Conservation (phyloP, 1,140 invertebrate species). For the Aphaenogaster ashmeadi region DNA sequence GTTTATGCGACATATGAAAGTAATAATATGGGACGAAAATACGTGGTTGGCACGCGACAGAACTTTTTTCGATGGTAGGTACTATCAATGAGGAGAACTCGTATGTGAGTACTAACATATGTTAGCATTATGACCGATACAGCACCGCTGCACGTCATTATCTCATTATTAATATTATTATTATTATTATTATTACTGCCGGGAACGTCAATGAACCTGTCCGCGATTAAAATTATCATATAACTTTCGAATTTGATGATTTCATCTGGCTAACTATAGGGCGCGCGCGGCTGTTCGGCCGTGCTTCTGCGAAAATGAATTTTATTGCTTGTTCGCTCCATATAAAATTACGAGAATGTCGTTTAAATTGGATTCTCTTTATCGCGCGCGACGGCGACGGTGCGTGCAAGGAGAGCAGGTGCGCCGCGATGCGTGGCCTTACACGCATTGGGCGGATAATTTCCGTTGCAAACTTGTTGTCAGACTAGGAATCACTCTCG, state of each 20-base stretch:
- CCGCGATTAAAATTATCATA: conserved; percentile 51
- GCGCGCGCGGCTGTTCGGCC: not conserved
- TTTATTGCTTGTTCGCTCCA: conserved; percentile 57
- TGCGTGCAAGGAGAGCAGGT: conserved; percentile 71
- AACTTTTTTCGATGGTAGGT: conserved; percentile 4
- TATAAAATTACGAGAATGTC: conserved; percentile 70
- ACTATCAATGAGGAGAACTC: not conserved
- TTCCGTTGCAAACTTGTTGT: conserved; percentile 62
- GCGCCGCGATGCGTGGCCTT: conserved; percentile 48
- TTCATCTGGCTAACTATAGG: conserved; percentile 53
- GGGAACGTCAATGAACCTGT: conserved; percentile 24
- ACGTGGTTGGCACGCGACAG: not conserved
- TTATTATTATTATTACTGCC: conserved; percentile 38
- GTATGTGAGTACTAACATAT: not conserved
- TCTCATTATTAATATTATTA: conserved; percentile 40
- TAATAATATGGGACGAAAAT: not conserved
- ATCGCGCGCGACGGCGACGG: conserved; percentile 49
- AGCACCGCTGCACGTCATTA: not conserved
- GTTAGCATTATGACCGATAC: conserved; percentile 2
- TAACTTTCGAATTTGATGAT: conserved; percentile 55
- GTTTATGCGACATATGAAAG: not conserved
- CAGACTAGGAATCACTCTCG: conserved; percentile 53
- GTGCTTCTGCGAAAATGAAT: conserved; percentile 47
- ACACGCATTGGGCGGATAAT: conserved; percentile 58
- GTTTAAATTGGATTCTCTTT: conserved; percentile 74